Evolutionary conservation across 2,113 vertebrate genomes (phyloP), one percentile per base, ranked within the genome.

Genomic region (Rhagologus leucostigma): DNA sequence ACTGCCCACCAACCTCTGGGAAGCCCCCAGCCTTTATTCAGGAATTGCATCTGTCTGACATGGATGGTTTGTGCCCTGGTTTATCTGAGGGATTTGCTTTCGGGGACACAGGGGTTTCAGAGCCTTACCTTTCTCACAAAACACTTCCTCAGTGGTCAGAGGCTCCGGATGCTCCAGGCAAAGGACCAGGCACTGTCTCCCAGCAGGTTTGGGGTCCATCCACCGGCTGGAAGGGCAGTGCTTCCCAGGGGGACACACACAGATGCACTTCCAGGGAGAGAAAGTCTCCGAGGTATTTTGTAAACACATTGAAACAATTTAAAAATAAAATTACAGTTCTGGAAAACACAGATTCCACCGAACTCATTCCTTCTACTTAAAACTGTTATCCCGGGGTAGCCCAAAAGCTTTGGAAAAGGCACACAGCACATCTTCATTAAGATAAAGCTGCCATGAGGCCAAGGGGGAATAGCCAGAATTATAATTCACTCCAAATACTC

Each of bases 141-240:
- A 42, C 35, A 8, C 17, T n/a, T 53, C 10, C 42, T 79, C 27
- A 5, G 57, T 11, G 19, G 23, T 37, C 11, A 62, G 50, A n/a
- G 47, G 18, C 18, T 55, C 11, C 0, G 0, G 20, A 13, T 78
- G 20, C n/a, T 63, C 16, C 42, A 29, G 49, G 42, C 19, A 37
- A 8, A 53, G 57, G 16, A 70, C 10, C 56, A 55, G 27, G 33
- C 10, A 42, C 26, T 4, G 11, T 9, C 10, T 73, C 18, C 18
- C 1, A 5, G 44, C 50, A 83, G 5, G 4, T 63, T 63, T 64
- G 5, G 1, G 49, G 22, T 35, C 49, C 7, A 2, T 57, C 41
- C 57, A 8, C 14, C 20, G 18, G 7, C 37, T 16, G 81, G 50
- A 89, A 89, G 22, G 41, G 14, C 30, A 56, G 8, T 5, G 35